These are phyloP conservation scores for Dryobota labecula DNA, from an alignment of 2,888 invertebrate genomes.

Conservation along the genomic window DNA sequence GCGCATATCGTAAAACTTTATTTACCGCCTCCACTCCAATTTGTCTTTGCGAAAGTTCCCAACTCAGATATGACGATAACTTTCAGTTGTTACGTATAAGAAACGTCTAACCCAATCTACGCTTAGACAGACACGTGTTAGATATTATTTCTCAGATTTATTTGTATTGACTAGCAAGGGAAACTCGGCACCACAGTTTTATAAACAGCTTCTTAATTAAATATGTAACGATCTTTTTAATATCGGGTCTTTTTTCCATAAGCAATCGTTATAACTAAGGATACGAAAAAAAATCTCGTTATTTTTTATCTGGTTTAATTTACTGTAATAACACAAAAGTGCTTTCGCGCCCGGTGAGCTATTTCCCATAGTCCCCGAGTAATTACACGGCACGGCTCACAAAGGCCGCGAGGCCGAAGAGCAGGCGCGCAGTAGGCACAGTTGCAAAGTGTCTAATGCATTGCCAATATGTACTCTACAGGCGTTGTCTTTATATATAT, in stretches of 20 bases:
- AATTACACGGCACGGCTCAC: constrained; percentile 85
- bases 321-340: constrained; percentile 83
- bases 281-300: constrained; percentile 33
- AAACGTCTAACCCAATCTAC: constrained; percentile 72
- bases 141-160: constrained; percentile 62
- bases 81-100: constrained; percentile 76
- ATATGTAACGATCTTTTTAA: constrained; percentile 6
- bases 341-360: constrained; percentile 81
- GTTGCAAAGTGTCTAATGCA: constrained; percentile 70
- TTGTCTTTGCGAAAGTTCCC: constrained; percentile 84
- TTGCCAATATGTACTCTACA: constrained; percentile 67
- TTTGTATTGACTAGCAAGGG: constrained; percentile 49
- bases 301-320: constrained; percentile 78
- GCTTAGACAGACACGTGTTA: constrained; percentile 68
- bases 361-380: constrained; percentile 89
- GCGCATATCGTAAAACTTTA: constrained; percentile 87
- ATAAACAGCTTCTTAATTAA: constrained; percentile 21
- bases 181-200: not conserved
- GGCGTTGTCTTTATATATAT: not conserved
- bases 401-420: constrained; percentile 79
- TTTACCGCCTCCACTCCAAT: constrained; percentile 85
- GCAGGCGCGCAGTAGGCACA: constrained; percentile 66
- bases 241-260: not conserved
- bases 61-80: constrained; percentile 82
- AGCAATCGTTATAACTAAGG: not conserved